Percentiles rank a stretch among this genome's conserved stretches.
Conservation (phyloP, 2,113 vertebrate genomes). For the Ancistrus triradiatus region DNA sequence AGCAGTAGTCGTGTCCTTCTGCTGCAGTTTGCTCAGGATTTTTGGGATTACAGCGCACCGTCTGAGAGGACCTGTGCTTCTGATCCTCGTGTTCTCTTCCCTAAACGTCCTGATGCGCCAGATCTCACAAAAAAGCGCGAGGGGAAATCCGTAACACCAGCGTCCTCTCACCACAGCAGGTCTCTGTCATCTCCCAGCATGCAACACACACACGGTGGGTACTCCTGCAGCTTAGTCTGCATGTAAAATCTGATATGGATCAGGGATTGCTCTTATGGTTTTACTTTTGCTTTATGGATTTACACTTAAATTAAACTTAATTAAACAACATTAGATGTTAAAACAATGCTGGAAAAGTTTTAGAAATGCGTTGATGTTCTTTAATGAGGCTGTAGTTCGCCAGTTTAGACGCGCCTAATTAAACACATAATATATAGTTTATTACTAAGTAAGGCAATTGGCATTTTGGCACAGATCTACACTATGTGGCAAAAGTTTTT, state of each 20-base stretch:
- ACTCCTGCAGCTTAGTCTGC: neutral
- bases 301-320: too few species aligned
- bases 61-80: neutral
- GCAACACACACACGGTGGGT: conserved; percentile 30
- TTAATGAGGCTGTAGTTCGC: too few species aligned
- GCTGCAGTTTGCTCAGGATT: neutral
- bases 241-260: neutral
- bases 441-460: too few species aligned
- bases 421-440: too few species aligned
- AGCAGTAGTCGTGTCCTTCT: neutral
- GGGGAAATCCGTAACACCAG: neutral
- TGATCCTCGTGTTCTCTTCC: neutral
- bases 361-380: too few species aligned
- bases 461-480: too few species aligned
- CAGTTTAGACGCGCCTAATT: too few species aligned
- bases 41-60: neutral
- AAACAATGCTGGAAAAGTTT: too few species aligned
- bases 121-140: neutral
- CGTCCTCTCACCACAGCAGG: neutral
- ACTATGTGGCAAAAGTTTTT: too few species aligned
- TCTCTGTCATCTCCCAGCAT: neutral
- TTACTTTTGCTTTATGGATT: too few species aligned
- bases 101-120: too few species aligned
- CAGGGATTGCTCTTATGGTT: neutral
- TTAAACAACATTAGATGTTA: too few species aligned